Evolutionary conservation across 2,113 vertebrate genomes (phyloP), one percentile per base, ranked within the genome.

Genomic region (Phodopus roborovskii): DNA sequence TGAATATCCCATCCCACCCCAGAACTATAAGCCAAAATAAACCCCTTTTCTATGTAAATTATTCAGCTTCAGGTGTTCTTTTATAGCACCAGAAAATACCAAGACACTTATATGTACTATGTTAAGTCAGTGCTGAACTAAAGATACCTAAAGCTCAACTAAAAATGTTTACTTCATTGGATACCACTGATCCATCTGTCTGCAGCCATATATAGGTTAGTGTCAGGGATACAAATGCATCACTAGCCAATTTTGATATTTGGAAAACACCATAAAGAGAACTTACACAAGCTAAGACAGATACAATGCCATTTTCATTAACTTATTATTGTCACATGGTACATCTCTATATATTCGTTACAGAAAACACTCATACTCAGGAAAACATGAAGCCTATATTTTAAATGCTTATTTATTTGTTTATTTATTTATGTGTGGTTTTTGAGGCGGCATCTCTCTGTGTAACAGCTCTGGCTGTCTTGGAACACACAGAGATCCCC

Each of bases 81-180:
- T 81, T 70, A 39, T 4, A n/a, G 68, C 24, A 42, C 9, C 81
- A 81, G 75, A 16, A 94, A 88, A 88, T 19, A 79, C 39, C n/a
- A 74, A 50, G 45, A 70, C 20, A 53, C 33, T 36, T 45, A 56
- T 10, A 33, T 12, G 81, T 42, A 20, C 42, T 48, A 73, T 20
- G 24, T 92, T 50, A 96, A 96, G 53, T 77, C 78, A 79, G 1
- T n/a, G 7, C 58, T 62, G 56, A 94, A 87, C 75, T 79, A 87
- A 95, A 30, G 26, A 50, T n/a, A 66, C 39, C 77, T 56, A 56
- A 88, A 85, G 53, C n/a, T 83, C 50, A 89, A 42, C 22, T 91
- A 91, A 26, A 42, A 53, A 84, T 68, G n/a, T 16, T 92, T 10
- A 16, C 7, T n/a, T 92, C 45, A 24, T 86, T 68, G 90, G 20